A percentile compares a stretch with the other conserved stretches of the same genome.
Evolutionary conservation across 2,797 vertebrate genomes (phyloP).

Genomic region (Ctenosaura bakeri): DNA sequence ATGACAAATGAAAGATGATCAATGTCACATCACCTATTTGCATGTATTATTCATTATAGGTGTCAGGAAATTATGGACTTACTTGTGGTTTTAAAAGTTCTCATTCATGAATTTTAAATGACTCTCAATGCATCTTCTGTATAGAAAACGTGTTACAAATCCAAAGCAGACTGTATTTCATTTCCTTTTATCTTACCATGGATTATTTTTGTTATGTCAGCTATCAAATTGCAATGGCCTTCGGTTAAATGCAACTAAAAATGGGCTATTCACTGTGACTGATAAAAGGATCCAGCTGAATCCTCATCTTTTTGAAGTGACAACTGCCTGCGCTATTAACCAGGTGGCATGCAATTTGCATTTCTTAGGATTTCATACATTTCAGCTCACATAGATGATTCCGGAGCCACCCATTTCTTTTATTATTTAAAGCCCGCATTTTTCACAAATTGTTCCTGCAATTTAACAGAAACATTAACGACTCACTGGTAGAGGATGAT

Average conservation of each 20-base stretch:
- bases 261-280: too few relatives aligned
- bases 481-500: neutral
- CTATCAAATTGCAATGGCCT: neutral
- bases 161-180: neutral
- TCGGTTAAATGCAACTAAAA: neutral
- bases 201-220: neutral
- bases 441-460: neutral
- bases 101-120: too few relatives aligned
- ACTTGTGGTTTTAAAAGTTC: too few relatives aligned
- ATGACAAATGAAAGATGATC: too few relatives aligned
- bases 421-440: neutral
- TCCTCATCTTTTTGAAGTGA: neutral
- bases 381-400: neutral
- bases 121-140: too few relatives aligned
- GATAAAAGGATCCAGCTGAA: too few relatives aligned
- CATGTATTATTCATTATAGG: too few relatives aligned
- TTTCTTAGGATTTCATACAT: conserved; percentile 12
- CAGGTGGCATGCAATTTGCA: neutral
- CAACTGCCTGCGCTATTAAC: neutral
- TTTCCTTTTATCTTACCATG: neutral
- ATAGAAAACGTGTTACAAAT: neutral
- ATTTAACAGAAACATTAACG: conserved; percentile 4
- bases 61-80: too few relatives aligned
- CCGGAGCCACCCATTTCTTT: neutral
- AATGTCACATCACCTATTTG: too few relatives aligned